Conservation (phyloP, 2,888 invertebrate species). For the Gymnoscelis rufifasciata region DNA sequence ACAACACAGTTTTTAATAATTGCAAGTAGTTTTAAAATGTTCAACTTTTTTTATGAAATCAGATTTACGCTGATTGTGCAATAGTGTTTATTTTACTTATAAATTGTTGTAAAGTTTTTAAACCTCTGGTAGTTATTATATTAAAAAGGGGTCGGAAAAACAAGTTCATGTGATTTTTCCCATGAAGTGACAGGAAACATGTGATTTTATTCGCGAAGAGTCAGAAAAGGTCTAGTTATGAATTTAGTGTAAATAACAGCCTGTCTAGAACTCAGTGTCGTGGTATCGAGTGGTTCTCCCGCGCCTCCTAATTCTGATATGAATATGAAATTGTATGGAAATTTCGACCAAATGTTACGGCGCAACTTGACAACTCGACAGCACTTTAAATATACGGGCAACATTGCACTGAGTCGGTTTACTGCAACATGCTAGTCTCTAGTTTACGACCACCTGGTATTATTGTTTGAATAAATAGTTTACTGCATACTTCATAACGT, state of each 20-base stretch:
- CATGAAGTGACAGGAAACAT: too few relatives aligned
- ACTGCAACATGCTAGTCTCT: conserved; percentile 62
- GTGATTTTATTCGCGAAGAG: too few relatives aligned
- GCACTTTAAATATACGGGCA: conserved; percentile 63
- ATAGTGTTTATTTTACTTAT: too few relatives aligned
- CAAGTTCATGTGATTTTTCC: too few relatives aligned
- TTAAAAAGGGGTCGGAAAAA: too few relatives aligned
- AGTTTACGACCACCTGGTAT: conserved; percentile 49
- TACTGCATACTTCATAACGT: conserved; percentile 38
- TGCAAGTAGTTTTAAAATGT: too few relatives aligned
- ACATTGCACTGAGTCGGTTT: conserved; percentile 54
- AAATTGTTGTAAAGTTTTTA: too few relatives aligned
- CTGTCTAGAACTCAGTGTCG: conserved; percentile 23
- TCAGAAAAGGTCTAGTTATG: too few relatives aligned
- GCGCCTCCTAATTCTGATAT: conserved; percentile 66
- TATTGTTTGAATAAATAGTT: conserved; percentile 63
- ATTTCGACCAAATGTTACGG: conserved; percentile 64
- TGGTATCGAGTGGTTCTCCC: conserved; percentile 42
- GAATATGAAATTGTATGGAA: conserved; percentile 75
- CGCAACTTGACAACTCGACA: conserved; percentile 66
- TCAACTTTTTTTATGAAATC: too few relatives aligned
- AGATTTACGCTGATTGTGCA: too few relatives aligned
- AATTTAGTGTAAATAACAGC: too few relatives aligned
- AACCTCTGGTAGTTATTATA: too few relatives aligned
- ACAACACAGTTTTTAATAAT: not conserved